These are phyloP conservation scores for Phainopepla nitens DNA, from an alignment of 2,113 vertebrate species.

Conservation along the genomic window DNA sequence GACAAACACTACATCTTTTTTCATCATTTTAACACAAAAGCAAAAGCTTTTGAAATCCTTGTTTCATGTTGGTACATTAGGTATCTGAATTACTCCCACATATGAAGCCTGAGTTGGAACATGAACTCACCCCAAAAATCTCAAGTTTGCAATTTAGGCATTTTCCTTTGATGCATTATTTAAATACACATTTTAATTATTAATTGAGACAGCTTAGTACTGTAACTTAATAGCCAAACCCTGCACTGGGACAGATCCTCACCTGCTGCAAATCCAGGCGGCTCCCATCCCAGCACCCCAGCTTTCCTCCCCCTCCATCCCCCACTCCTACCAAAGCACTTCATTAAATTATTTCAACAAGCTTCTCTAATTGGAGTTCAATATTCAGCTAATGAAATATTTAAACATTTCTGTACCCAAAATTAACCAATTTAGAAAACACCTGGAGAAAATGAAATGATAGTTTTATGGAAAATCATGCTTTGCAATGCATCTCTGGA, in stretches of 20 bases:
- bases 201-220: slow-evolving; percentile 11
- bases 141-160: slow-evolving; percentile 34
- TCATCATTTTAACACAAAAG: slow-evolving; percentile 39
- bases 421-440: background rate
- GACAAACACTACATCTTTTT: slow-evolving; percentile 42
- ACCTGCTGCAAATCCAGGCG: background rate
- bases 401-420: background rate
- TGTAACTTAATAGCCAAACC: slow-evolving; percentile 12
- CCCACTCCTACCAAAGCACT: background rate
- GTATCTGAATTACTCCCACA: slow-evolving; percentile 16
- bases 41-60: background rate
- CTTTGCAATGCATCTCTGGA: accelerated
- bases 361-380: background rate
- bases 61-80: background rate
- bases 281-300: background rate
- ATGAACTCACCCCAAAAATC: background rate
- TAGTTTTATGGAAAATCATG: background rate
- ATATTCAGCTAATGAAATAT: background rate
- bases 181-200: slow-evolving; percentile 45
- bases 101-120: background rate
- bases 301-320: background rate
- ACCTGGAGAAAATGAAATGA: background rate
- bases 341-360: background rate
- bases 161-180: slow-evolving; percentile 55
- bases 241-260: background rate